Percentiles rank a stretch among this genome's conserved stretches.
phyloP scores from a whole-genome alignment of 64 coral and sea anemone genomes.

The Montipora capricornis region DNA sequence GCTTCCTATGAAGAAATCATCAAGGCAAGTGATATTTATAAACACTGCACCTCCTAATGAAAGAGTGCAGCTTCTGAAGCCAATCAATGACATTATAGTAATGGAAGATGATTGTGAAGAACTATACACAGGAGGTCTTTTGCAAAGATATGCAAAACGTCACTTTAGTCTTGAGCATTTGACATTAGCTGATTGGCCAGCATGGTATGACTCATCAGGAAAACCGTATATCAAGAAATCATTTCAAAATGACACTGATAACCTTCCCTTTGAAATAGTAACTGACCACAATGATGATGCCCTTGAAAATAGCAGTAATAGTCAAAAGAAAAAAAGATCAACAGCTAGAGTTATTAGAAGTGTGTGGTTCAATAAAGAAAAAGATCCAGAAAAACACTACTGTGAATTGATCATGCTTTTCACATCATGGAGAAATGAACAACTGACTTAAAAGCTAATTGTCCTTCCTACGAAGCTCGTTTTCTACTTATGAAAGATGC shows the following conservation, averaged over 20 bases:
- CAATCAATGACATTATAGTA: constrained; percentile 18
- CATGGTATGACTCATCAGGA: too few species aligned
- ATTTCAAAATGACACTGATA: not conserved
- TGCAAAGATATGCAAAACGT: constrained; percentile 31
- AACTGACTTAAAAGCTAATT: not conserved
- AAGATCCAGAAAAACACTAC: constrained; percentile 27
- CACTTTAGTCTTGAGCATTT: too few species aligned
- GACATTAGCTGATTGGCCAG: too few species aligned
- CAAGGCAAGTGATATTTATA: constrained; percentile 10
- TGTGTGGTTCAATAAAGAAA: constrained; percentile 19
- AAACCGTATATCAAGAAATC: too few species aligned
- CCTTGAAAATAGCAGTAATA: too few species aligned
- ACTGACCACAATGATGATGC: not conserved
- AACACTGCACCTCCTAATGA: constrained; percentile 36
- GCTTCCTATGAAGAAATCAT: constrained; percentile 33
- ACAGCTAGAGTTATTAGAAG: not conserved
- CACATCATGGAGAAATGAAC: constrained; percentile 4
- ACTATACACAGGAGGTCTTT: constrained; percentile 30
- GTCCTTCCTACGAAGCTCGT: not conserved
- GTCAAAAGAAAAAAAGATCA: not conserved
- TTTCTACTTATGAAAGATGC: not conserved
- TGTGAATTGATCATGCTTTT: constrained; percentile 7
- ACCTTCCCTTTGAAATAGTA: not conserved
- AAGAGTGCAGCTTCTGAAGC: constrained; percentile 43
- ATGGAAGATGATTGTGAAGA: constrained; percentile 46